phyloP scores from a whole-genome alignment of 2,797 vertebrate species.

The Mormyrops attenuatus region DNA sequence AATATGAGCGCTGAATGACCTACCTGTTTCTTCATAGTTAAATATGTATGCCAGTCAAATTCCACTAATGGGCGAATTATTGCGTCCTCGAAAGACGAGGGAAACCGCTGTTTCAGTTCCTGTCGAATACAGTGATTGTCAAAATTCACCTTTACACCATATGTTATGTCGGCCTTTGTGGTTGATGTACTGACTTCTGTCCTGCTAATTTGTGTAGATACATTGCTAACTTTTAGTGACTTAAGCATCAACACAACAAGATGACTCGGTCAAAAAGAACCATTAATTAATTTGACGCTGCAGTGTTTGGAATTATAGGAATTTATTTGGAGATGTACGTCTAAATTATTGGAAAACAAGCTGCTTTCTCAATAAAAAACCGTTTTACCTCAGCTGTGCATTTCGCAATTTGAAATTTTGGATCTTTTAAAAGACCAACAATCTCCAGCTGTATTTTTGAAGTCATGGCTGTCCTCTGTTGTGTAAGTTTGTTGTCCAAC shows the following conservation, averaged over 20 bases:
- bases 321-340: background rate
- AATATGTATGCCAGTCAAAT: constrained; percentile 57
- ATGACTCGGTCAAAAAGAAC: background rate
- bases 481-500: background rate
- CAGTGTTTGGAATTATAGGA: background rate
- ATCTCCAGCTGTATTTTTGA: constrained; percentile 46
- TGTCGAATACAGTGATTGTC: constrained; percentile 27
- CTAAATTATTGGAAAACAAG: background rate
- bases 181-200: background rate
- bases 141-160: background rate
- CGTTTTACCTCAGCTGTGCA: constrained; percentile 52
- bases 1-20: background rate
- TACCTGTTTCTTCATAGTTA: constrained; percentile 56
- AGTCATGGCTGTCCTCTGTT: constrained; percentile 16
- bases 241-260: background rate
- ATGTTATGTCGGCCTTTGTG: background rate
- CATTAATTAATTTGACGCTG: background rate
- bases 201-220: background rate
- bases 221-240: background rate
- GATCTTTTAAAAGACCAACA: constrained; percentile 51
- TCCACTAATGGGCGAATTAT: constrained; percentile 54
- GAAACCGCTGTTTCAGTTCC: constrained; percentile 56
- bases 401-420: constrained; percentile 56
- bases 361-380: background rate
- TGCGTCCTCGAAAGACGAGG: constrained; percentile 49